These are phyloP conservation scores for Stichopus chloronotus DNA, from an alignment of 35 echinoderm and acorn worm species.

Conservation along the genomic window DNA sequence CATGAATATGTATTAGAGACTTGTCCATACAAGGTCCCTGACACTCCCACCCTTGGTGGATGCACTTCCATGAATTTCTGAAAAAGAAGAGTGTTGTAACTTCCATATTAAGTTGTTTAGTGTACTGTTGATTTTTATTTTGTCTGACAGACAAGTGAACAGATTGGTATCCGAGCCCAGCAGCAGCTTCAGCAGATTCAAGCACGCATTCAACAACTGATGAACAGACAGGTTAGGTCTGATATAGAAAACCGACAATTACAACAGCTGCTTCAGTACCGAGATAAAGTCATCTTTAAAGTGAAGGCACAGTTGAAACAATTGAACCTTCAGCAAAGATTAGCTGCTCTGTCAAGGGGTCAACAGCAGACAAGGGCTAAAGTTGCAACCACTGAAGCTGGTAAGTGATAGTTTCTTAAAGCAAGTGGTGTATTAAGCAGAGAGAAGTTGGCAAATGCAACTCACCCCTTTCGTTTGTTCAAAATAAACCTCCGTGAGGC, in stretches of 20 bases:
- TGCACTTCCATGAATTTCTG: no score
- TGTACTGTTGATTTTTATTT: no score
- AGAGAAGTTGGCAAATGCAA: no score
- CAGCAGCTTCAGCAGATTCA: constrained; percentile 79
- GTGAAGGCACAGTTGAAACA: constrained; percentile 41
- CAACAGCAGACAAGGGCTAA: constrained; percentile 2
- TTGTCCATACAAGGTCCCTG: no score
- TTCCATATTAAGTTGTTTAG: no score
- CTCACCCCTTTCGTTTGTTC: no score
- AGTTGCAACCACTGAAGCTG: neutral
- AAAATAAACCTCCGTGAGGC: no score
- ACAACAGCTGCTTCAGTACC: constrained; percentile 68
- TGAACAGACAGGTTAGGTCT: constrained; percentile 35
- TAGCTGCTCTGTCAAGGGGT: neutral
- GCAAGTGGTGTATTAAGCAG: no score
- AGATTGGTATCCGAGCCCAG: constrained; percentile 78
- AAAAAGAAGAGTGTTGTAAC: no score
- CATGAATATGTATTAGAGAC: no score
- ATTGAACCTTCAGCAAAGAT: constrained; percentile 3
- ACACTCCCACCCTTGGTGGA: no score
- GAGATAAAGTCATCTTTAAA: constrained; percentile 70
- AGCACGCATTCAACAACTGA: constrained; percentile 68
- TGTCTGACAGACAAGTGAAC: constrained; percentile 36
- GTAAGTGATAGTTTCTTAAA: neutral
- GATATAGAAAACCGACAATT: constrained; percentile 67